Percentiles rank a stretch among this genome's conserved stretches.
phyloP scores from a whole-genome alignment of 2,888 invertebrate genomes.

The Parnassius smintheus region DNA sequence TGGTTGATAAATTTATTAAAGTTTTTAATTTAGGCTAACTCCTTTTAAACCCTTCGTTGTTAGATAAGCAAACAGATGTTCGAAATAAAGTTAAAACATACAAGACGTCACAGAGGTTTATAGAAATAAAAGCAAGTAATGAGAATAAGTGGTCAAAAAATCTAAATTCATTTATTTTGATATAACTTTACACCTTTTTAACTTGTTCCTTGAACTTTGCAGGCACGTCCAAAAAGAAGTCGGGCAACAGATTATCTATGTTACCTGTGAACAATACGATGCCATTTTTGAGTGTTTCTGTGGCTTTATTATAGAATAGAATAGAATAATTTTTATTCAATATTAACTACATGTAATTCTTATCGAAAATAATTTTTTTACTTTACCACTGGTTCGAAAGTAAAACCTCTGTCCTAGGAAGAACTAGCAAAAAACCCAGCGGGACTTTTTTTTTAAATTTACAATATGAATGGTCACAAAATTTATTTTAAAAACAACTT shows the following conservation, averaged over 20 bases:
- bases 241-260: conserved; percentile 86
- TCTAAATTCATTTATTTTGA: conserved; percentile 19
- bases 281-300: conserved; percentile 25
- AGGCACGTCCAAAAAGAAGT: conserved; percentile 90
- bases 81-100: too few relatives aligned
- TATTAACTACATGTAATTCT: neutral
- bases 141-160: conserved; percentile 48
- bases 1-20: too few relatives aligned
- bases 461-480: too few relatives aligned
- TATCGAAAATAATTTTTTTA: neutral
- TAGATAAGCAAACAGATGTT: too few relatives aligned
- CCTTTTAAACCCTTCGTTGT: too few relatives aligned
- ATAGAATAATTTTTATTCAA: neutral
- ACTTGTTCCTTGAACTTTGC: conserved; percentile 41
- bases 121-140: conserved; percentile 17
- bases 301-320: neutral
- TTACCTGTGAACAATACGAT: conserved; percentile 76
- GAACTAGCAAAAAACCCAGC: too few relatives aligned
- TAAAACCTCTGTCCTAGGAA: too few relatives aligned
- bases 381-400: too few relatives aligned
- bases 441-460: too few relatives aligned
- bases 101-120: too few relatives aligned
- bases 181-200: conserved; percentile 56
- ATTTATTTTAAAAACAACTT: too few relatives aligned
- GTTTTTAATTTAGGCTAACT: too few relatives aligned